These are phyloP conservation scores for Macrocentrus cingulum DNA, from an alignment of 1,140 invertebrate species.

Conservation along the genomic window DNA sequence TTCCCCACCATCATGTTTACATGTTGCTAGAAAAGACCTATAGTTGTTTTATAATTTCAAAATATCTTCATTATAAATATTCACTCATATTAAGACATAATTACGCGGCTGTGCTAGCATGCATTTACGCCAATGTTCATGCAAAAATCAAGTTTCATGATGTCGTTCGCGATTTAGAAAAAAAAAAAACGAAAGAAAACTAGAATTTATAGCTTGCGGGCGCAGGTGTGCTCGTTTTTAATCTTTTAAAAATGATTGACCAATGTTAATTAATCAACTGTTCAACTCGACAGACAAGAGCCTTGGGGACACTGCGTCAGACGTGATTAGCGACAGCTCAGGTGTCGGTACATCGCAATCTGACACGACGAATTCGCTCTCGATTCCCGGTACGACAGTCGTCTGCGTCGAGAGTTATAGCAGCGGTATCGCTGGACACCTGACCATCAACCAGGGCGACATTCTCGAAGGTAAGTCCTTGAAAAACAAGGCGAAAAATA, in stretches of 20 bases:
- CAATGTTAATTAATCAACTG: slow-evolving; percentile 17
- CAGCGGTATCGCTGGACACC: slow-evolving; percentile 71
- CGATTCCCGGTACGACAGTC: slow-evolving; percentile 78
- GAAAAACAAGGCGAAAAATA: neutral
- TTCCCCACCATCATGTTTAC: neutral
- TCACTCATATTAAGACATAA: neutral
- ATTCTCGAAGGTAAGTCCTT: slow-evolving; percentile 79
- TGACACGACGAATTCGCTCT: slow-evolving; percentile 78
- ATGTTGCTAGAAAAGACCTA: neutral
- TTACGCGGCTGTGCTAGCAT: slow-evolving; percentile 8
- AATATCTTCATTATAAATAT: neutral
- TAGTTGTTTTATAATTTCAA: slow-evolving; percentile 6
- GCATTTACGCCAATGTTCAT: slow-evolving; percentile 11
- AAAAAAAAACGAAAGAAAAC: too few relatives aligned
- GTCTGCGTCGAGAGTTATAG: slow-evolving; percentile 85
- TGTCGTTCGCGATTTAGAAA: neutral
- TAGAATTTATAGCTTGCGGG: too few relatives aligned
- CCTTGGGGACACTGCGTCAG: slow-evolving; percentile 77
- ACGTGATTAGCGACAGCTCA: slow-evolving; percentile 87
- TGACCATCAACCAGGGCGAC: slow-evolving; percentile 82
- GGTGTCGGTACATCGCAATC: slow-evolving; percentile 87
- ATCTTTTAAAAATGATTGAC: too few relatives aligned
- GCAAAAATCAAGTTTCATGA: slow-evolving; percentile 1
- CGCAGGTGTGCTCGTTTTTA: too few relatives aligned
- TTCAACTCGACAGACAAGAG: slow-evolving; percentile 75